These are phyloP conservation scores for Podocnemis expansa DNA, from an alignment of 2,113 vertebrate genomes.

Conservation along the genomic window DNA sequence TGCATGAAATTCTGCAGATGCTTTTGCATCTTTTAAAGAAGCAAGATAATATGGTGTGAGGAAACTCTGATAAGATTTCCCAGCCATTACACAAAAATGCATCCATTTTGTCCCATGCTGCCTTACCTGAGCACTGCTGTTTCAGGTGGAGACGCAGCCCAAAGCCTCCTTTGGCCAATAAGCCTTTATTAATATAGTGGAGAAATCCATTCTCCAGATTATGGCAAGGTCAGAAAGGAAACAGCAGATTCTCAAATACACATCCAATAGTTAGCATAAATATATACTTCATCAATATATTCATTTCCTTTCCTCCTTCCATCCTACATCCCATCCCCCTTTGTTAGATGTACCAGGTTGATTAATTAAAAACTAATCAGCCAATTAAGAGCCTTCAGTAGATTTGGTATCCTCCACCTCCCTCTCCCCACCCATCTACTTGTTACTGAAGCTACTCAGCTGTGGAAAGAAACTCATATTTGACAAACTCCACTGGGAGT, in stretches of 20 bases:
- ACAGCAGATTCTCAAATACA: not conserved
- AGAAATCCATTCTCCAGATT: not conserved
- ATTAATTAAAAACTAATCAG: constrained; percentile 26
- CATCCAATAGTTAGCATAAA: not conserved
- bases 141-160: not conserved
- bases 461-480: not conserved
- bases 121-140: not conserved
- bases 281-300: not conserved
- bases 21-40: not conserved
- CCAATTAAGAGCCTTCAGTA: not conserved
- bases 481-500: not conserved
- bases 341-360: not conserved
- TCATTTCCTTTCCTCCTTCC: not conserved
- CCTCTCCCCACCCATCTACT: not conserved
- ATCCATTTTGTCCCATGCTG: not conserved
- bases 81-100: not conserved
- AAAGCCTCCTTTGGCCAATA: not conserved
- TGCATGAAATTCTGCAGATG: not conserved
- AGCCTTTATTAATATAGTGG: not conserved
- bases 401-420: not conserved
- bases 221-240: not conserved
- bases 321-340: not conserved
- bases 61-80: not conserved
- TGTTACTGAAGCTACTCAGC: not conserved
- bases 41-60: no score